These are phyloP conservation scores for Cliona cf. orientalis DNA, from an alignment of 37 sponge, comb jelly and placozoan genomes.

Conservation along the genomic window DNA sequence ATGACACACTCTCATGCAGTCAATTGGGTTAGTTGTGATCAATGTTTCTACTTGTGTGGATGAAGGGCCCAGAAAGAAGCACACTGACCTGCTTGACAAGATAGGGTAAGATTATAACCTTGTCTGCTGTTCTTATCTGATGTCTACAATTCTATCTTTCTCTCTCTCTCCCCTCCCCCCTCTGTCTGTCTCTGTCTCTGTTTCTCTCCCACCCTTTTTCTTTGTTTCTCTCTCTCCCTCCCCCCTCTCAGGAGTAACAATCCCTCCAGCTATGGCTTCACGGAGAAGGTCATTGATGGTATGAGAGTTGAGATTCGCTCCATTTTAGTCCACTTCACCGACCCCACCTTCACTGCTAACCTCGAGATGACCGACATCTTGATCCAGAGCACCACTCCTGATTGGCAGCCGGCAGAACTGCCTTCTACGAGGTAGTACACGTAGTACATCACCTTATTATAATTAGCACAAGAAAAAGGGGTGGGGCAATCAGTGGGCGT, in stretches of 20 bases:
- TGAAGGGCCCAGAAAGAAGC: conserved; percentile 1
- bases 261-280: conserved; percentile 80
- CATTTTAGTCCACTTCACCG: conserved; percentile 51
- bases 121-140: background rate
- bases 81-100: background rate
- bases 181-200: conserved; percentile 2
- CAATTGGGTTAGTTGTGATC: conserved; percentile 11
- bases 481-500: no score
- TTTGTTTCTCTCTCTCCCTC: no score
- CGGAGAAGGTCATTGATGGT: conserved; percentile 85
- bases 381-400: conserved; percentile 64
- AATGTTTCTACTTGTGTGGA: conserved; percentile 8
- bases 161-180: no score
- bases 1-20: background rate
- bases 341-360: conserved; percentile 58
- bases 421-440: no score
- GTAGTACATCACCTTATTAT: no score
- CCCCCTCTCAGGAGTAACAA: conserved; percentile 25
- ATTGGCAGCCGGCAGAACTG: conserved; percentile 31
- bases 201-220: conserved; percentile 13
- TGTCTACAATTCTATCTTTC: background rate
- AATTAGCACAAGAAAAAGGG: no score
- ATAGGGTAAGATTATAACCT: background rate
- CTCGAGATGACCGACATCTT: conserved; percentile 67
- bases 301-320: conserved; percentile 79